phyloP scores from a whole-genome alignment of 1,140 invertebrate species.

The Phymorhynchus buccinoides region DNA sequence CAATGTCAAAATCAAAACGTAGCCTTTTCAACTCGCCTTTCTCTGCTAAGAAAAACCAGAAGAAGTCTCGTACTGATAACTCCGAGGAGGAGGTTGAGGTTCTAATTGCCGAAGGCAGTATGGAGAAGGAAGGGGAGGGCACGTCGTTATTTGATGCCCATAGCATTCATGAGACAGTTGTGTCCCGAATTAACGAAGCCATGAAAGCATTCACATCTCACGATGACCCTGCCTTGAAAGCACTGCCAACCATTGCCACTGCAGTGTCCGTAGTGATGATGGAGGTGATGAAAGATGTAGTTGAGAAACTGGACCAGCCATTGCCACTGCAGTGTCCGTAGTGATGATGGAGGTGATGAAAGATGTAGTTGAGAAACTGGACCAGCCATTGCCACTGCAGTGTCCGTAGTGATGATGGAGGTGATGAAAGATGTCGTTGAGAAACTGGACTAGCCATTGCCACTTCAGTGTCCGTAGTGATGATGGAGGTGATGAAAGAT shows the following conservation, averaged over 20 bases:
- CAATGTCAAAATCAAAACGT: no score
- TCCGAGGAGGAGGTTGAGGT: no score
- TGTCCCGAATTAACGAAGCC: neutral
- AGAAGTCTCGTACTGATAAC: no score
- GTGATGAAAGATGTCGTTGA: neutral
- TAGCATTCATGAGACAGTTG: neutral
- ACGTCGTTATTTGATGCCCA: neutral
- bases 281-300: neutral
- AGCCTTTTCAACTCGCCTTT: no score
- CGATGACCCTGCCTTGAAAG: neutral
- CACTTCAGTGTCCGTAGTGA: neutral
- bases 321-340: neutral
- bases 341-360: slow-evolving; percentile 7
- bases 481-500: neutral
- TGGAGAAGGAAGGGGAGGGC: neutral
- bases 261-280: neutral
- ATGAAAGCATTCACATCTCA: neutral
- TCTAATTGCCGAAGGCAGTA: no score
- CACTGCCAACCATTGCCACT: neutral
- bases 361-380: neutral
- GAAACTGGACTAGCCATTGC: neutral
- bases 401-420: neutral
- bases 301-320: neutral
- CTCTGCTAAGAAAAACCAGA: no score
- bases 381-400: neutral